phyloP scores from a whole-genome alignment of 2,113 vertebrate genomes.

The Clupea harengus region DNA sequence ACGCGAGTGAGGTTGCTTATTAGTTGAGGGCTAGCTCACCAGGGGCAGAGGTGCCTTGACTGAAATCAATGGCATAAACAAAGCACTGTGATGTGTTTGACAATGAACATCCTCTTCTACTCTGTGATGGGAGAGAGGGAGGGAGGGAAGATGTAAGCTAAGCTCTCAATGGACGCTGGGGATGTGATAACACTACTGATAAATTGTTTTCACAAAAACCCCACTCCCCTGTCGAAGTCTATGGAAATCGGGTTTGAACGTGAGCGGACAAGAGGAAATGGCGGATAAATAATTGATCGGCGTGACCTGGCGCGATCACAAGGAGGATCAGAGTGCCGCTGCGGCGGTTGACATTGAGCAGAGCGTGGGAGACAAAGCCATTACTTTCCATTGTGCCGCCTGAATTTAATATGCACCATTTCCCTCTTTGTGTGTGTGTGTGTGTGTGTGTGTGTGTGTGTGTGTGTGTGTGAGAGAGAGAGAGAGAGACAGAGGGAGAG shows the following conservation, averaged over 20 bases:
- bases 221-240: conserved; percentile 66
- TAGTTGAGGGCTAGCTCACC: not conserved
- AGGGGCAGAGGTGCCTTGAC: not conserved
- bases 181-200: conserved; percentile 39
- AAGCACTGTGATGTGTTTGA: not conserved
- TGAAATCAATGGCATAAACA: not conserved
- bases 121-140: no score
- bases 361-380: conserved; percentile 60
- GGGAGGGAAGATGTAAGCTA: not conserved
- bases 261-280: conserved; percentile 68
- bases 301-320: conserved; percentile 63
- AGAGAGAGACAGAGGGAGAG: not conserved
- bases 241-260: conserved; percentile 42
- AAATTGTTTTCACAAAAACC: conserved; percentile 64
- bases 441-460: not conserved
- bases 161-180: not conserved
- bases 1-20: not conserved
- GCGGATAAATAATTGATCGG: conserved; percentile 76
- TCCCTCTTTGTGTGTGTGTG: conserved; percentile 31
- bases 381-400: conserved; percentile 56
- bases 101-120: not conserved
- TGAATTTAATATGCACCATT: conserved; percentile 61
- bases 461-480: not conserved
- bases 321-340: conserved; percentile 66
- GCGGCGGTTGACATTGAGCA: conserved; percentile 66